These are phyloP conservation scores for Bubo bubo DNA, from an alignment of 2,113 vertebrate genomes.

Conservation along the genomic window DNA sequence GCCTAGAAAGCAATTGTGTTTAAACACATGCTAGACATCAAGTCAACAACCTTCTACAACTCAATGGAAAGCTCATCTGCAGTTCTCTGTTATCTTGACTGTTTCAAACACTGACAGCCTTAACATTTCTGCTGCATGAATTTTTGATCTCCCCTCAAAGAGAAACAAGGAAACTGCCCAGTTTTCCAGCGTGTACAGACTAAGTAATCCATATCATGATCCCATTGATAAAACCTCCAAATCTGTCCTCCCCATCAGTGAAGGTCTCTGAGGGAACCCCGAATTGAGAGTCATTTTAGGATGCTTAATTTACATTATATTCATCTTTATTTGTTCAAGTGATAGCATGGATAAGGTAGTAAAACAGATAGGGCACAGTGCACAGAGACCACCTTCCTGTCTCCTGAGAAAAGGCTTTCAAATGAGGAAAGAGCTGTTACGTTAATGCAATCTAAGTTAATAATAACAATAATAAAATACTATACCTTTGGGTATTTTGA, in stretches of 20 bases:
- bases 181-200: background rate
- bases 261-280: background rate
- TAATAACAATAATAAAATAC: background rate
- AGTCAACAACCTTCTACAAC: background rate
- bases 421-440: background rate
- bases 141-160: background rate
- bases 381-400: background rate
- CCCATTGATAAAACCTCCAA: background rate
- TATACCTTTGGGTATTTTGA: slow-evolving; percentile 7
- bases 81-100: background rate
- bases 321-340: background rate
- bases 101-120: background rate
- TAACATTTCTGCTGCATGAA: background rate
- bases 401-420: background rate
- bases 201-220: background rate
- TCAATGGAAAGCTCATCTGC: background rate
- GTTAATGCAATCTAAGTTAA: background rate
- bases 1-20: background rate
- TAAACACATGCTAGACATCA: background rate
- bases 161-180: background rate
- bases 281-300: background rate
- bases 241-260: background rate
- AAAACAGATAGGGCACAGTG: background rate
- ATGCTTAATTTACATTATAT: background rate
- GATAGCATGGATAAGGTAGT: background rate